phyloP scores from a whole-genome alignment of 2,888 invertebrate species.

The Cotesia congregata region DNA sequence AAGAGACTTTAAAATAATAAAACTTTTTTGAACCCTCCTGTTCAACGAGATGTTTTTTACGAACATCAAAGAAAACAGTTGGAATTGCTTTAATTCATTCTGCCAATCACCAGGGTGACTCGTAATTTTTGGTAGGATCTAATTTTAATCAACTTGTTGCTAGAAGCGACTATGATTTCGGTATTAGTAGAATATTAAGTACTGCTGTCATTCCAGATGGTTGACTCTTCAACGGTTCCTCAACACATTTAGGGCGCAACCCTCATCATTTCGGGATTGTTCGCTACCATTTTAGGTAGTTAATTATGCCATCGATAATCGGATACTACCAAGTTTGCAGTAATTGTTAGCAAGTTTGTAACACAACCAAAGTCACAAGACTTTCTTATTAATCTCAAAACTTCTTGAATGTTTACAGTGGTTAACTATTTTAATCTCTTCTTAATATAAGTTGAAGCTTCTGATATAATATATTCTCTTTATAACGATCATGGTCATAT shows the following conservation, averaged over 20 bases:
- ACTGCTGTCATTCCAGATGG: constrained; percentile 35
- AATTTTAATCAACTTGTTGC: constrained; percentile 31
- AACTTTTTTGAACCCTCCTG: neutral
- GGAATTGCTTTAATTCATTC: neutral
- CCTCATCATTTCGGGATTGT: constrained; percentile 34
- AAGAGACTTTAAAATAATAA: neutral
- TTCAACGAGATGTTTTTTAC: neutral
- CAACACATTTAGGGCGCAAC: constrained; percentile 27
- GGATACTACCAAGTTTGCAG: constrained; percentile 12
- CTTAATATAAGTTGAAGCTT: neutral
- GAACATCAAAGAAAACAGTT: neutral
- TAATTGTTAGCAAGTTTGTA: constrained; percentile 21
- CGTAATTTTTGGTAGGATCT: neutral
- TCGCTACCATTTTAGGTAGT: constrained; percentile 23
- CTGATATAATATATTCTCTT: constrained; percentile 27
- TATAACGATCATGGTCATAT: constrained; percentile 30
- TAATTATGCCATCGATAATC: constrained; percentile 33
- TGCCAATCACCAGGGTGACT: neutral
- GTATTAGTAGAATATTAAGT: constrained; percentile 26
- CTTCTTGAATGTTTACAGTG: neutral
- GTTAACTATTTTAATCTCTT: neutral
- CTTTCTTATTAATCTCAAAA: constrained; percentile 7
- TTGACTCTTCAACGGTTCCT: constrained; percentile 29
- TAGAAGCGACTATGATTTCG: constrained; percentile 12
- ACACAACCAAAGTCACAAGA: neutral